phyloP scores from a whole-genome alignment of 92 coral and sea anemone species.

The Palythoa caribaeorum region DNA sequence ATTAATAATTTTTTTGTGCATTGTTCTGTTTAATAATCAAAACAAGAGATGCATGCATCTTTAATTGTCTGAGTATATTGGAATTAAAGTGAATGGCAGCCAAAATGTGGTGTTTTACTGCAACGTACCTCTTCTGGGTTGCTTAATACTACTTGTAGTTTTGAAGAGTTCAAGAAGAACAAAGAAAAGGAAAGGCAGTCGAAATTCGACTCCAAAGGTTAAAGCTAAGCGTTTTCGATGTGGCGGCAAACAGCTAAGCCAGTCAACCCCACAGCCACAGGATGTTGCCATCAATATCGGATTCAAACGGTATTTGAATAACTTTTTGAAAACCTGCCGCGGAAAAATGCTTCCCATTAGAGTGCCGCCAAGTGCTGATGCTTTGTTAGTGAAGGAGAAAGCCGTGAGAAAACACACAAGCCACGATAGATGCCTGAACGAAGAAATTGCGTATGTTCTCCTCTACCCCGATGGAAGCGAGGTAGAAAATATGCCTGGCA shows the following conservation, averaged over 20 bases:
- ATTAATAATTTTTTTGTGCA: no score
- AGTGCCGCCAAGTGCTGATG: constrained; percentile 45
- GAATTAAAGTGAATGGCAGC: no score
- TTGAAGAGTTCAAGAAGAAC: constrained; percentile 54
- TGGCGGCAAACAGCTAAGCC: background rate
- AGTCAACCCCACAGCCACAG: constrained; percentile 11
- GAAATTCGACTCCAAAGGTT: constrained; percentile 61
- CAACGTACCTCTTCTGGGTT: background rate
- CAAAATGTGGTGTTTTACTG: constrained; percentile 50
- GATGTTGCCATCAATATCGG: constrained; percentile 69
- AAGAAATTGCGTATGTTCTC: constrained; percentile 59
- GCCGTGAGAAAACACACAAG: constrained; percentile 60
- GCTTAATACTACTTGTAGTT: constrained; percentile 35
- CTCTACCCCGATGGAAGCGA: constrained; percentile 72
- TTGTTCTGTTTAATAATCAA: no score
- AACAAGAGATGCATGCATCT: no score
- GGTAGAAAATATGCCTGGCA: constrained; percentile 58
- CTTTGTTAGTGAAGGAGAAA: constrained; percentile 49
- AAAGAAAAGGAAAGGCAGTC: constrained; percentile 70
- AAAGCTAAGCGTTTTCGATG: constrained; percentile 36
- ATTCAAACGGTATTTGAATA: constrained; percentile 51
- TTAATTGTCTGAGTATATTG: no score
- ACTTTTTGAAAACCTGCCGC: constrained; percentile 57
- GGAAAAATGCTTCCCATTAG: constrained; percentile 69
- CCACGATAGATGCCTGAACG: constrained; percentile 63